Evolutionary conservation across 2,888 invertebrate genomes (phyloP), one percentile per base, ranked within the genome.

Genomic region (Willowsia nigromaculata): DNA sequence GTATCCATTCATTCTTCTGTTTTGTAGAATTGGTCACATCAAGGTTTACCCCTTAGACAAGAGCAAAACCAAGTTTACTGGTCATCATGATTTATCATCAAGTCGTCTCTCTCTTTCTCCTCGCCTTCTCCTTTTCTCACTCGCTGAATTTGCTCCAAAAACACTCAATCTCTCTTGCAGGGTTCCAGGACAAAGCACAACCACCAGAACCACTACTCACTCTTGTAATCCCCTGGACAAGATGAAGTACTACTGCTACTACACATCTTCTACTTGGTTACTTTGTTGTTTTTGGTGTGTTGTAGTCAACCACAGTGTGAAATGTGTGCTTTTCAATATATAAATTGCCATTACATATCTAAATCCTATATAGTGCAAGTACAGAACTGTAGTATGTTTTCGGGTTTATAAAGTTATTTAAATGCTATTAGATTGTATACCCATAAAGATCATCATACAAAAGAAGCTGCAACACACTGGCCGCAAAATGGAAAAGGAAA

Each of bases 1-100:
- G 74, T 18, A n/a, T n/a, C 74, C n/a, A 30, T 74, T 50, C 74
- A 1, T 68, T 68, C 37, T 22, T 25, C 47, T 74, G 74, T 74
- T 74, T 74, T 74, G 74, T 74, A 50, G 80, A 80, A 80, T 80
- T 91, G 91, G 92, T 91, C 91, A 91, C 91, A 92, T 91, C 90
- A 91, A 90, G 92, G 92, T 90, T 91, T 92, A 90, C 90, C 91
- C 91, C 89, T 81, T 62, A 88, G 89, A 90, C 90, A 92, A 89
- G 89, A 88, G 89, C 65, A 91, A 90, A 88, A 71, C 85, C 85
- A 89, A 90, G 78, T 78, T 88, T 89, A 88, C 87, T 91, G 92
- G 92, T 91, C 91, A 91, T 87, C 87, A 91, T 92, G 91, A 92
- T 92, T 92, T 92, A 92, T 92, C 85, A 76, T 86, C 85, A 86